Percentiles rank a stretch among this genome's conserved stretches.
These are phyloP conservation scores for Varanus komodoensis DNA, from an alignment of 2,113 vertebrate genomes.

Conservation along the genomic window DNA sequence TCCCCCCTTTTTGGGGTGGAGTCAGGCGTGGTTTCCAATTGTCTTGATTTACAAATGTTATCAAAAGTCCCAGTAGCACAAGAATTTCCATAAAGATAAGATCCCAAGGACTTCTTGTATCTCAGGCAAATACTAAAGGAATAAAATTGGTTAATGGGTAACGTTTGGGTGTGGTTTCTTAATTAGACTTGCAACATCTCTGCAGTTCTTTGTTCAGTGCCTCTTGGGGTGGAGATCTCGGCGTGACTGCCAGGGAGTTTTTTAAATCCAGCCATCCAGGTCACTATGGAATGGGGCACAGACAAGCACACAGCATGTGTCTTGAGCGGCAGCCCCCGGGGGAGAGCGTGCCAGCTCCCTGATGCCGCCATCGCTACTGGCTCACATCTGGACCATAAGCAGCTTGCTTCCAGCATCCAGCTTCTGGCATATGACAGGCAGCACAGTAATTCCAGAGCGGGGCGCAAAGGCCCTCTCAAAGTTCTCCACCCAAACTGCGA, in stretches of 20 bases:
- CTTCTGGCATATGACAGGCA: neutral
- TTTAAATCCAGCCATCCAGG: neutral
- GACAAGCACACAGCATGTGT: neutral
- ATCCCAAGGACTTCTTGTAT: constrained; percentile 57
- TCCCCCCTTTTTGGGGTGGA: neutral
- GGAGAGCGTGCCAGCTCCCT: too few species aligned
- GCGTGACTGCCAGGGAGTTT: too few species aligned
- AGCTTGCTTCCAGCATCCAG: too few species aligned
- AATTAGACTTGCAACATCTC: neutral
- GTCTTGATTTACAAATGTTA: constrained; percentile 54
- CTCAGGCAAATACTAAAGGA: constrained; percentile 72
- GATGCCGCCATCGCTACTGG: neutral
- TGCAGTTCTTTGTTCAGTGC: neutral
- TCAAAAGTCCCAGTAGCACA: constrained; percentile 52
- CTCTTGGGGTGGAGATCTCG: neutral
- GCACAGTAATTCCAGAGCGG: neutral
- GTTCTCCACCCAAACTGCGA: too few species aligned
- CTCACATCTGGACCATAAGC: neutral
- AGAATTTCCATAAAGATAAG: constrained; percentile 71
- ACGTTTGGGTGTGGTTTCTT: constrained; percentile 40
- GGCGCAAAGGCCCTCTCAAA: too few species aligned
- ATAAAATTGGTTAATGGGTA: constrained; percentile 74
- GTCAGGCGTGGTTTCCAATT: constrained; percentile 13
- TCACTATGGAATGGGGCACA: neutral
- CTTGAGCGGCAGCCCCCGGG: neutral